Conservation (phyloP, 2,888 invertebrate genomes). For the Druceiella hillmani region DNA sequence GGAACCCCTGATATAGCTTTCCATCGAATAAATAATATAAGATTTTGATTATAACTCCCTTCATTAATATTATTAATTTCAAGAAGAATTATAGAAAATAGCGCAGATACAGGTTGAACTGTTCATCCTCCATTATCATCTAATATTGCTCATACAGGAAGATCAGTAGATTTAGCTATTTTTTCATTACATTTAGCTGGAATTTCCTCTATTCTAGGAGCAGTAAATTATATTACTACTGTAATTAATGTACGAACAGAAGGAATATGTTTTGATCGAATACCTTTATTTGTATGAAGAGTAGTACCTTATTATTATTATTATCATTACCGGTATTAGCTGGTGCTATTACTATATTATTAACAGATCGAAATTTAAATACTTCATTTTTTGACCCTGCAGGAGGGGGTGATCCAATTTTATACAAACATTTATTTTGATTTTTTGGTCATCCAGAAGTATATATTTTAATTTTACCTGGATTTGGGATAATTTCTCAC, state of each 20-base stretch:
- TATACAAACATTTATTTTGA: slow-evolving; percentile 83
- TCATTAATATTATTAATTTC: slow-evolving; percentile 59
- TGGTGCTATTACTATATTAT: slow-evolving; percentile 72
- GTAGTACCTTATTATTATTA: slow-evolving; percentile 60
- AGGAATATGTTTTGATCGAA: slow-evolving; percentile 56
- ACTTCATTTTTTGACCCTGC: slow-evolving; percentile 77
- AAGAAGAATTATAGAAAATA: slow-evolving; percentile 61
- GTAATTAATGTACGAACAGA: slow-evolving; percentile 64
- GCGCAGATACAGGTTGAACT: slow-evolving; percentile 75
- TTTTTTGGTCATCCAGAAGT: slow-evolving; percentile 87
- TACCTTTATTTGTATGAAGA: slow-evolving; percentile 70
- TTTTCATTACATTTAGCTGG: slow-evolving; percentile 73
- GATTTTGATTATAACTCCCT: slow-evolving; percentile 73
- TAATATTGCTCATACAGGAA: slow-evolving; percentile 58
- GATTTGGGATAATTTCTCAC: slow-evolving; percentile 77
- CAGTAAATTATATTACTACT: slow-evolving; percentile 76
- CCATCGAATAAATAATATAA: slow-evolving; percentile 80
- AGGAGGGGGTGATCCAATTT: slow-evolving; percentile 74
- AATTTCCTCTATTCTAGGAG: slow-evolving; percentile 66
- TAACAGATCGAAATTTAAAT: slow-evolving; percentile 76
- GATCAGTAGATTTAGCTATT: slow-evolving; percentile 70
- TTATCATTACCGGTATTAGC: slow-evolving; percentile 71
- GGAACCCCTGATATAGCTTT: slow-evolving; percentile 78
- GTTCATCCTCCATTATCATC: slow-evolving; percentile 66
- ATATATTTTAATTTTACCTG: slow-evolving; percentile 80